A percentile compares a stretch with the other conserved stretches of the same genome.
Conservation (phyloP, 2,113 vertebrate genomes). For the Nannospalax galili region DNA sequence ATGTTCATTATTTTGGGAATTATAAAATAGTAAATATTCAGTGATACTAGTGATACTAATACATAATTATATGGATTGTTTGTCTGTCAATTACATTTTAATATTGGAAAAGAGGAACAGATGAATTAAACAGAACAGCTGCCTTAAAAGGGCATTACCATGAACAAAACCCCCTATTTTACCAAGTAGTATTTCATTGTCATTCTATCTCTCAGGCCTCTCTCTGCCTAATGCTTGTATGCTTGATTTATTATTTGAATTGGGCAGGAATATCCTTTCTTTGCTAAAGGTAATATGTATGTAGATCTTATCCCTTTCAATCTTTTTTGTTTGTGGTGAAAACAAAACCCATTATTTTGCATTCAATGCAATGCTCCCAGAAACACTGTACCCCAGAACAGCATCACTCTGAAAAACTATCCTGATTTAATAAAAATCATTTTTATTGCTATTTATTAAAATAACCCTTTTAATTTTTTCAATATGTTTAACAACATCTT, state of each 20-base stretch:
- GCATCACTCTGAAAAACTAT: neutral
- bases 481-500: neutral
- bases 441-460: neutral
- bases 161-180: neutral
- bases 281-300: neutral
- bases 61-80: neutral
- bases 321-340: constrained; percentile 1
- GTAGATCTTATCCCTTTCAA: neutral
- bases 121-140: neutral
- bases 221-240: neutral
- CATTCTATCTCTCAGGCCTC: neutral
- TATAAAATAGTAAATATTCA: neutral
- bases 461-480: neutral
- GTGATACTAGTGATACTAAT: neutral
- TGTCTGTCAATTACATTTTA: neutral
- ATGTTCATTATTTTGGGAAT: neutral
- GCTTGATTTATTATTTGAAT: neutral
- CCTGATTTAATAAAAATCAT: neutral
- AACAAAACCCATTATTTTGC: neutral
- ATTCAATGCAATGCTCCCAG: neutral
- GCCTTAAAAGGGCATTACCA: neutral
- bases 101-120: neutral
- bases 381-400: neutral
- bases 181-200: neutral
- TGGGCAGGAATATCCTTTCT: neutral